phyloP scores from a whole-genome alignment of 2,797 vertebrate species.

The Thalassophryne amazonica region DNA sequence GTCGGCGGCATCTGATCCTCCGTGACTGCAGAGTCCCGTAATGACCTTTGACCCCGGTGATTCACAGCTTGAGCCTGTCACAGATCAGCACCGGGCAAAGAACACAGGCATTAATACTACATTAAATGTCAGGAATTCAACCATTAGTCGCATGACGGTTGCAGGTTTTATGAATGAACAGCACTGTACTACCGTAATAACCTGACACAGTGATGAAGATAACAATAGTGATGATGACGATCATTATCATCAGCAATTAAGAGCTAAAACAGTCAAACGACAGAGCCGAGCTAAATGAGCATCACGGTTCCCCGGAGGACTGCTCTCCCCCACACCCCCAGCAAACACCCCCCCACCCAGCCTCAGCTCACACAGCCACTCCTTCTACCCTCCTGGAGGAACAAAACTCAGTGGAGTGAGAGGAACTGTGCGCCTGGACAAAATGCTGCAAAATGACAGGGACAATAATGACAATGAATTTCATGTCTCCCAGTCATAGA shows the following conservation, averaged over 20 bases:
- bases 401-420: constrained; percentile 94
- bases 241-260: constrained; percentile 81
- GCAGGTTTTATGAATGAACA: constrained; percentile 67
- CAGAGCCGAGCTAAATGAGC: constrained; percentile 90
- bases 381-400: constrained; percentile 90
- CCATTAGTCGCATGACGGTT: constrained; percentile 59
- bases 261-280: constrained; percentile 80
- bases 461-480: constrained; percentile 99
- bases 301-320: constrained; percentile 88
- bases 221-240: constrained; percentile 70
- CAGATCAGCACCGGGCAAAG: constrained; percentile 60
- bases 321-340: not conserved
- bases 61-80: constrained; percentile 68
- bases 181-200: constrained; percentile 49
- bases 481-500: constrained; percentile 96
- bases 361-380: constrained; percentile 57
- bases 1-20: constrained; percentile 64
- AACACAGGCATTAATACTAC: constrained; percentile 67
- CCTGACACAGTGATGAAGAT: constrained; percentile 63
- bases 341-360: constrained; percentile 30
- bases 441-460: constrained; percentile 98
- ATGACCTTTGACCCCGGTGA: constrained; percentile 65
- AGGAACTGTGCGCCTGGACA: constrained; percentile 91
- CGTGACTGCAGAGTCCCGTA: constrained; percentile 64
- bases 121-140: constrained; percentile 71